Conservation (phyloP, 2,888 invertebrate genomes). For the Rhagonycha lutea region DNA sequence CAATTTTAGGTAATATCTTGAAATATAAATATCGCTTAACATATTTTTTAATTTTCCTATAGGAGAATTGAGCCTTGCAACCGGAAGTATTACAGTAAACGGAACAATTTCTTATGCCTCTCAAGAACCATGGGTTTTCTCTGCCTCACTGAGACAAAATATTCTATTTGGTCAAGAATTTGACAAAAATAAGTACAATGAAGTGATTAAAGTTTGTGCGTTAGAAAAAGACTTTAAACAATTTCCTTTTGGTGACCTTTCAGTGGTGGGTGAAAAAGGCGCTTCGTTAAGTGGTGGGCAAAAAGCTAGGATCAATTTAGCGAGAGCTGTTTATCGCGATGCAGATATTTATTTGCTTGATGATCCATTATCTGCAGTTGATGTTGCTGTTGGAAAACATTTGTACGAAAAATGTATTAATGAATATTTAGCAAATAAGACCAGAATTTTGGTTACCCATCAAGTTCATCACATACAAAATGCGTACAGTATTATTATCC, state of each 20-base stretch:
- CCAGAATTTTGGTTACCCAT: slow-evolving; percentile 81
- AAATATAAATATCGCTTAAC: too few species aligned
- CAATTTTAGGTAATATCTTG: slow-evolving; percentile 71
- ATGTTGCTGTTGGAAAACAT: slow-evolving; percentile 77
- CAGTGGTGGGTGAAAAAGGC: slow-evolving; percentile 80
- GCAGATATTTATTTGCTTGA: slow-evolving; percentile 82
- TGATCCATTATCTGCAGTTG: slow-evolving; percentile 85
- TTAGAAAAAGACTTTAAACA: slow-evolving; percentile 75
- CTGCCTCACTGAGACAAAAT: slow-evolving; percentile 79
- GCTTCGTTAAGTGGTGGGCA: slow-evolving; percentile 83
- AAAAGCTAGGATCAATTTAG: slow-evolving; percentile 73
- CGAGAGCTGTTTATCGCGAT: slow-evolving; percentile 70
- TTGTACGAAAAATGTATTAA: slow-evolving; percentile 79
- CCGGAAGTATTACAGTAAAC: slow-evolving; percentile 67
- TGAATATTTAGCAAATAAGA: slow-evolving; percentile 67
- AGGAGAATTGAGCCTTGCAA: slow-evolving; percentile 62
- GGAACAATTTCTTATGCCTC: slow-evolving; percentile 76
- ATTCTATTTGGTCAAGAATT: slow-evolving; percentile 77
- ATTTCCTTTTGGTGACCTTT: slow-evolving; percentile 71
- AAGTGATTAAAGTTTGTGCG: slow-evolving; percentile 68
- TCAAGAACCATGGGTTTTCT: slow-evolving; percentile 86
- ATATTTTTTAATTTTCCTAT: slow-evolving; percentile 46
- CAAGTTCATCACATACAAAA: slow-evolving; percentile 80
- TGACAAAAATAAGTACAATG: slow-evolving; percentile 62
- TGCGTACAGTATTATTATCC: slow-evolving; percentile 68